These are phyloP conservation scores for Herpailurus yagouaroundi DNA, from an alignment of 2,113 vertebrate genomes.

Conservation along the genomic window DNA sequence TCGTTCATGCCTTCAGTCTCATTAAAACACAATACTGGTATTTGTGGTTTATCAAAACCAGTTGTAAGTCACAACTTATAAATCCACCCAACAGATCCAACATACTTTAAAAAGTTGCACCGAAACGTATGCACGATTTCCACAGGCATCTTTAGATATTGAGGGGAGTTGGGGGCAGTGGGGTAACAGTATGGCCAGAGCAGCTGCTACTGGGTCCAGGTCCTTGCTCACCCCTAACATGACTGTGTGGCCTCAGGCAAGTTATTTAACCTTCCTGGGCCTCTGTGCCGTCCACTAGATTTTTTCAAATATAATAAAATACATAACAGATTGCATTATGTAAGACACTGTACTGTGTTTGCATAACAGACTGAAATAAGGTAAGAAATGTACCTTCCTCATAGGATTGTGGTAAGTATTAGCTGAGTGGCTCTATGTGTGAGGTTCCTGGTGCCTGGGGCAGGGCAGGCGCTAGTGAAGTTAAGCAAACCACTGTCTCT, in stretches of 20 bases:
- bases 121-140: not conserved
- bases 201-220: not conserved
- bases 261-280: constrained; percentile 35
- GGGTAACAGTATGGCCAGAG: not conserved
- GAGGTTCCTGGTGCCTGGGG: not conserved
- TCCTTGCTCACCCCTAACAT: not conserved
- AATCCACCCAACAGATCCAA: not conserved
- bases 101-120: not conserved
- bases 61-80: constrained; percentile 40
- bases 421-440: not conserved
- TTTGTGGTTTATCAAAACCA: constrained; percentile 56
- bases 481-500: not conserved
- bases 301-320: constrained; percentile 28
- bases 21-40: constrained; percentile 55
- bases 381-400: not conserved
- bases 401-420: not conserved
- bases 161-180: not conserved
- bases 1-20: constrained; percentile 72
- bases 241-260: not conserved
- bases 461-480: not conserved
- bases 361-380: not conserved
- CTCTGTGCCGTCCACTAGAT: not conserved
- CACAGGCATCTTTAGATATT: not conserved
- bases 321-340: not conserved
- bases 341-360: not conserved